phyloP scores from a whole-genome alignment of 2,113 vertebrate genomes.

The Microcebus tavaratra region DNA sequence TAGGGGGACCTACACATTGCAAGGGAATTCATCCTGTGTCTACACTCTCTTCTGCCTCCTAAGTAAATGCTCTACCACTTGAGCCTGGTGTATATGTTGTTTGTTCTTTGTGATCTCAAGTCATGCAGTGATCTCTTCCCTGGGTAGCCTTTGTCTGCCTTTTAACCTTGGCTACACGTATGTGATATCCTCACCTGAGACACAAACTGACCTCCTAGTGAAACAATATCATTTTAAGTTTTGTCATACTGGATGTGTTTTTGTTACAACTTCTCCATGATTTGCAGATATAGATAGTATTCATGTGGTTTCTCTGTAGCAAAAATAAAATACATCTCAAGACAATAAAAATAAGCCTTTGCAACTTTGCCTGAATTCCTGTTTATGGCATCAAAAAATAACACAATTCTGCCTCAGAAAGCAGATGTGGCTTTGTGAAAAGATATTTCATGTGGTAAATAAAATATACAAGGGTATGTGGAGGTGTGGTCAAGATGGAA shows the following conservation, averaged over 20 bases:
- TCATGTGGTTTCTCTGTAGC: neutral
- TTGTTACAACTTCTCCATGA: neutral
- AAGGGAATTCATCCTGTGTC: neutral
- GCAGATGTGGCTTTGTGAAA: neutral
- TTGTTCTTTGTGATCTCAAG: neutral
- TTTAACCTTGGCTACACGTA: neutral
- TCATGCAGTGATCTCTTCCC: neutral
- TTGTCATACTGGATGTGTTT: neutral
- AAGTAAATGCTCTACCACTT: neutral
- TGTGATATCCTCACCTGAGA: neutral
- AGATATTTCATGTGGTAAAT: neutral
- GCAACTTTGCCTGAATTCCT: conserved; percentile 5
- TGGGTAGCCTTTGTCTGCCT: neutral
- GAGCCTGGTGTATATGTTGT: neutral
- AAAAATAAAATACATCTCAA: neutral
- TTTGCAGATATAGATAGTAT: neutral
- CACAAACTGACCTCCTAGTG: neutral
- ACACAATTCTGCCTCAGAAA: neutral
- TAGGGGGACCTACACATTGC: fast-evolving
- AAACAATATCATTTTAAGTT: neutral
- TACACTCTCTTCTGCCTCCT: neutral
- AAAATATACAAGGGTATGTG: neutral
- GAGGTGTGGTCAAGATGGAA: neutral
- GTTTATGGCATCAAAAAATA: neutral
- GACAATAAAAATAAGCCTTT: neutral